Evolutionary conservation across 2,888 invertebrate species (phyloP), one percentile per base, ranked within the genome.

Genomic region (Nephrocerus scutellatus): DNA sequence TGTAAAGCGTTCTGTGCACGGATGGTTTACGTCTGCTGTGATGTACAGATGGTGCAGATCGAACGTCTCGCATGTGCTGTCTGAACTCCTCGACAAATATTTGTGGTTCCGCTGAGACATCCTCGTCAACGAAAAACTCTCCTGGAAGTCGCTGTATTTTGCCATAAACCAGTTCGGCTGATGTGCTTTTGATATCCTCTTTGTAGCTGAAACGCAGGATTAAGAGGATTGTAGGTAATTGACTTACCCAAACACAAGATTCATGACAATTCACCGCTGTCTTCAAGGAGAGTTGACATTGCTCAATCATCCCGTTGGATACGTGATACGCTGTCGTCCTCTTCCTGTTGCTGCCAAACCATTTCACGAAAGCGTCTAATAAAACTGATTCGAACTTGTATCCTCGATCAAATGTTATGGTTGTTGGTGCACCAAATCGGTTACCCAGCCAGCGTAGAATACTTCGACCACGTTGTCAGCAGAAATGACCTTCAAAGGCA

Each of bases 281-380:
- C 48, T 63, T 68, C 35, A 68, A 40, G 10, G 54, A 51, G 2
- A 68, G 46, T 41, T 71, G 68, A 36, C 60, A 56, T 8, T 64
- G 43, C 43, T 70, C 65, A 3, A 69, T 52, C 43, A 63, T 51
- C 2, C 65, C 66, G 31, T 70, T 68, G 0, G 58, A 47, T 24
- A 53, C 48, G 40, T 66, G 61, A 46, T 63, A 63, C 5, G 59
- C 46, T 0, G 61, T 59, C 7, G 57, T 60, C 22, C 49, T 39
- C 8, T 36, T 44, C 30, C 41, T 43, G 35, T 48, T 53, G 33
- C 36, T 41, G 37, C 52, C 56, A 44, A 53, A 44, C 39, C 53
- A 41, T 45, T 50, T 47, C 29, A 46, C 43, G 31, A 46, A 30
- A 42, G 47, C 48, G 18, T 47, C 37, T 45, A 60, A 63, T 7